phyloP scores from a whole-genome alignment of 1,140 invertebrate species.

The Protaetia brevitarsis region DNA sequence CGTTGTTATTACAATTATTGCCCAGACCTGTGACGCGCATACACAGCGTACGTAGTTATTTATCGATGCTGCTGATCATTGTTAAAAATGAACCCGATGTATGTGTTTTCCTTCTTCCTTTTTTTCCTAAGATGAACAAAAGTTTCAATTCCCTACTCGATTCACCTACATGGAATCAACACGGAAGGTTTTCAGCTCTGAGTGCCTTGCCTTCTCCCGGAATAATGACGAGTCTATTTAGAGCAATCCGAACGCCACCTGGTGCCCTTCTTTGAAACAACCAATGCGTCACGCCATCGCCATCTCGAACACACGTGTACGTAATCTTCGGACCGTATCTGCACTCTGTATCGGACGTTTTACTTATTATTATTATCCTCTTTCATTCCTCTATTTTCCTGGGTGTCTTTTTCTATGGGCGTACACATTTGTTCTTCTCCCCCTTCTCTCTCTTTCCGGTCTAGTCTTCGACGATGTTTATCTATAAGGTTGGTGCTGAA shows the following conservation, averaged over 20 bases:
- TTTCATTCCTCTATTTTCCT: background rate
- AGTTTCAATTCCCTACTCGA: too few relatives aligned
- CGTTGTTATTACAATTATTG: background rate
- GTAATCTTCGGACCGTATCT: background rate
- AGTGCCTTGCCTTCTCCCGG: background rate
- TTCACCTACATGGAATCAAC: too few relatives aligned
- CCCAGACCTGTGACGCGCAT: background rate
- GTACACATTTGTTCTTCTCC: too few relatives aligned
- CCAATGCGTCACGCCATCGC: background rate
- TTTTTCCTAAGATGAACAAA: too few relatives aligned
- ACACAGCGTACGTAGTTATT: background rate
- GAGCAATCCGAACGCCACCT: conserved; percentile 23
- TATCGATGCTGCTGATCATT: background rate
- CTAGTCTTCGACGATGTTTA: too few relatives aligned
- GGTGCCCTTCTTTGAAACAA: background rate
- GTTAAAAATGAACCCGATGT: background rate
- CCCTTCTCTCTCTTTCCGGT: too few relatives aligned
- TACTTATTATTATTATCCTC: background rate
- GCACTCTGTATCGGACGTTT: background rate
- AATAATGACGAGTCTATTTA: conserved; percentile 24
- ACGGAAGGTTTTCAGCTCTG: too few relatives aligned
- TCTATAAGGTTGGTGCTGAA: too few relatives aligned
- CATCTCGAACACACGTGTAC: background rate
- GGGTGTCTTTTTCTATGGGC: too few relatives aligned
- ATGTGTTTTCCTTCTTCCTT: too few relatives aligned